These are phyloP conservation scores for Caenorhabditis imperialis DNA, from an alignment of 2,888 invertebrate genomes.

Conservation along the genomic window DNA sequence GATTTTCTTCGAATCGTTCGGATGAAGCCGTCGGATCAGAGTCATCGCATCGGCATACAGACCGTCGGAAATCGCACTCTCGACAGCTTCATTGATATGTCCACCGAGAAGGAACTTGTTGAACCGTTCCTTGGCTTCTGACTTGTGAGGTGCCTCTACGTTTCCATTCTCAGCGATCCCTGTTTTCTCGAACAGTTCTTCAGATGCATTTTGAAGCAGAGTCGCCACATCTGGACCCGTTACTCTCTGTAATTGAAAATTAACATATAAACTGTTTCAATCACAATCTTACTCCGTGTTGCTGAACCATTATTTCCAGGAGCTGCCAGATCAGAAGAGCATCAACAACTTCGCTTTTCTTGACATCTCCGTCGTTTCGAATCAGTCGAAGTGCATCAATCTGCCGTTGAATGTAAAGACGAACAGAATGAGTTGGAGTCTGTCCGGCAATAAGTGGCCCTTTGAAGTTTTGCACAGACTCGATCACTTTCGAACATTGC, in stretches of 20 bases:
- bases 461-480: slow-evolving; percentile 60
- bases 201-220: slow-evolving; percentile 58
- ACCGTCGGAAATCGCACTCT: slow-evolving; percentile 68
- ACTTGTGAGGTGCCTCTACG: slow-evolving; percentile 1
- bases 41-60: slow-evolving; percentile 71
- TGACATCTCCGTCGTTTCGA: slow-evolving; percentile 42
- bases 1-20: slow-evolving; percentile 55
- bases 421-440: slow-evolving; percentile 62
- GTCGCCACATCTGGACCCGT: slow-evolving; percentile 75
- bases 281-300: slow-evolving; percentile 70
- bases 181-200: slow-evolving; percentile 39
- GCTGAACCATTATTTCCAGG: slow-evolving; percentile 74
- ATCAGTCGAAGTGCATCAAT: slow-evolving; percentile 63
- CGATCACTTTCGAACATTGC: slow-evolving; percentile 52
- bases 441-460: slow-evolving; percentile 60
- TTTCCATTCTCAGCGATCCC: slow-evolving; percentile 14
- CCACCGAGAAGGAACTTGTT: slow-evolving; percentile 54
- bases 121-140: slow-evolving; percentile 46
- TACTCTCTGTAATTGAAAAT: slow-evolving; percentile 63
- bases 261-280: neutral
- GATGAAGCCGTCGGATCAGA: slow-evolving; percentile 51
- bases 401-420: slow-evolving; percentile 73
- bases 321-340: slow-evolving; percentile 74
- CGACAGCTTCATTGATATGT: slow-evolving; percentile 69
- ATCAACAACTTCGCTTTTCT: slow-evolving; percentile 64